phyloP scores from a whole-genome alignment of 2,113 vertebrate species.

The Amia ocellicauda region DNA sequence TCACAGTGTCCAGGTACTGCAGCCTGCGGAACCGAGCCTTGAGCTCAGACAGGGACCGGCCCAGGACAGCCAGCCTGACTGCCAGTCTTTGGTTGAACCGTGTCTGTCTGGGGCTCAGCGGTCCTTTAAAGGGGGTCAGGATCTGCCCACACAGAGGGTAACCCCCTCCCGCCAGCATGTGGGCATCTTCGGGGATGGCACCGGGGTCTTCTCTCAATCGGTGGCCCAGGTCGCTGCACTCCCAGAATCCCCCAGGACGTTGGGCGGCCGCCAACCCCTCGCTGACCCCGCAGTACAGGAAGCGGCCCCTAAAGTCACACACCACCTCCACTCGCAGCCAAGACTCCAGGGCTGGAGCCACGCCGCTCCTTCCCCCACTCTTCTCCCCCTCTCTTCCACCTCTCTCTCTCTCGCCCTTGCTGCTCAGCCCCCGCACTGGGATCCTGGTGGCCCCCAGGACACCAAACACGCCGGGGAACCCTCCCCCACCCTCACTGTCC shows the following conservation, averaged over 20 bases:
- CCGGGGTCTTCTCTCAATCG: slow-evolving; percentile 38
- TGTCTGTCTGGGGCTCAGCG: slow-evolving; percentile 39
- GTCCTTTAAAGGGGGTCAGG: slow-evolving; percentile 46
- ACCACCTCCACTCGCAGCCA: slow-evolving; percentile 62
- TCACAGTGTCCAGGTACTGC: slow-evolving; percentile 56
- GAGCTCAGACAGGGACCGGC: slow-evolving; percentile 45
- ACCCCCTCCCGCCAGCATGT: slow-evolving; percentile 51
- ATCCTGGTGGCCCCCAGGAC: slow-evolving; percentile 59
- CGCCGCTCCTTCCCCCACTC: slow-evolving; percentile 43
- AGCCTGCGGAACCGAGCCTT: slow-evolving; percentile 56
- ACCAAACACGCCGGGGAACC: slow-evolving; percentile 50
- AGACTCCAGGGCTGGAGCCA: slow-evolving; percentile 52
- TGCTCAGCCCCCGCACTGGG: slow-evolving; percentile 50
- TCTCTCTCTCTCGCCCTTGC: slow-evolving; percentile 45
- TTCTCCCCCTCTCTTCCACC: slow-evolving; percentile 39
- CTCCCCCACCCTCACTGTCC: slow-evolving; percentile 21
- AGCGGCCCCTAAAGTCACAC: slow-evolving; percentile 45
- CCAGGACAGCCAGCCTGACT: slow-evolving; percentile 44
- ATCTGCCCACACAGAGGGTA: slow-evolving; percentile 52
- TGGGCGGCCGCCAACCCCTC: slow-evolving; percentile 46
- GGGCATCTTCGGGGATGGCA: slow-evolving; percentile 50
- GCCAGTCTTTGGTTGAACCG: slow-evolving; percentile 52
- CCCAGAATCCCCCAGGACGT: slow-evolving; percentile 37
- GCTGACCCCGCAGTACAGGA: slow-evolving; percentile 56
- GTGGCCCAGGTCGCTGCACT: no score